A percentile compares a stretch with the other conserved stretches of the same genome.
Evolutionary conservation across 2,797 vertebrate species (phyloP).

Genomic region (Lagodon rhomboides): DNA sequence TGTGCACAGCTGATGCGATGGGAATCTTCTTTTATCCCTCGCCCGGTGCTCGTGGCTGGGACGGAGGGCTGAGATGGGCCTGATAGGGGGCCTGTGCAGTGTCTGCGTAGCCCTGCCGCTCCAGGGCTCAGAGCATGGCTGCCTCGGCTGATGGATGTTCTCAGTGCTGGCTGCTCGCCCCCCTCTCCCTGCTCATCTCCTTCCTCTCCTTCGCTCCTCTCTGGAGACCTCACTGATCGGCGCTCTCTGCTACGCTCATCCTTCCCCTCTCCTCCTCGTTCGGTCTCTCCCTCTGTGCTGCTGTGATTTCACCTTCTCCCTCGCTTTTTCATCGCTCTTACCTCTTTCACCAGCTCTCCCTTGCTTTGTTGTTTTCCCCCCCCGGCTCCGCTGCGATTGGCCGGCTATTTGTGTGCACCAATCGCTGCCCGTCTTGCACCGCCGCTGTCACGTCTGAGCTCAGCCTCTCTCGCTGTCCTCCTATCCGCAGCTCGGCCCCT

Average conservation of each 20-base stretch:
- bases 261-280: conserved; percentile 60
- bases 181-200: conserved; percentile 69
- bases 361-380: conserved; percentile 73
- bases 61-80: conserved; percentile 55
- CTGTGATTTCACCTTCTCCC: conserved; percentile 77
- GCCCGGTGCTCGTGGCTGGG: conserved; percentile 40
- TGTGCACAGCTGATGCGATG: conserved; percentile 25
- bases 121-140: conserved; percentile 80
- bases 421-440: conserved; percentile 65
- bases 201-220: conserved; percentile 48
- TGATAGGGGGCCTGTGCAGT: conserved; percentile 69
- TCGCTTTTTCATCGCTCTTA: conserved; percentile 80
- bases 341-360: conserved; percentile 75
- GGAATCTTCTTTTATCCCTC: conserved; percentile 53
- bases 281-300: conserved; percentile 64
- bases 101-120: conserved; percentile 72
- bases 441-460: conserved; percentile 62
- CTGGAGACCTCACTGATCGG: conserved; percentile 73
- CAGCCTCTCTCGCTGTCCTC: conserved; percentile 61
- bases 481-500: conserved; percentile 64
- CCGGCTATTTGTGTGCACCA: conserved; percentile 85
- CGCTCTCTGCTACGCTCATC: conserved; percentile 60
- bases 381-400: conserved; percentile 81
- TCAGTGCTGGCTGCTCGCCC: conserved; percentile 68
- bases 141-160: conserved; percentile 72